Evolutionary conservation across 2,797 vertebrate species (phyloP), one percentile per base, ranked within the genome.

Genomic region (Mormyrops attenuatus): DNA sequence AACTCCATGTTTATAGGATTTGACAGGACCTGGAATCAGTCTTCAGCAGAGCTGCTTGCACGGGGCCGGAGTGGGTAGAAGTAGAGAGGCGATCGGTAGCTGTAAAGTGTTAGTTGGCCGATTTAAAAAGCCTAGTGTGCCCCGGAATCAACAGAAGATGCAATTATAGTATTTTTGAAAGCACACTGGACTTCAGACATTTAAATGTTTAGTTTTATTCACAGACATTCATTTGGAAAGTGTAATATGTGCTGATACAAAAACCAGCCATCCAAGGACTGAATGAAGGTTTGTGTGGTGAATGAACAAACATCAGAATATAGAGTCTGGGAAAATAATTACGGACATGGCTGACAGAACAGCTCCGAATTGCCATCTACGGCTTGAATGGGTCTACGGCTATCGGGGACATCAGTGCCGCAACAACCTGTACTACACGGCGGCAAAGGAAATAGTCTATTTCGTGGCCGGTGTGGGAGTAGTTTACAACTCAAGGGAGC

Each of bases 401-500:
- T 99, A 99, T 96, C 96, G 98, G 93, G 98, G 98, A 92, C 98
- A 99, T 92, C 98, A 99, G 96, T 99, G 98, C 96, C 98, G 98
- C 96, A 99, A 99, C 97, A 99, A 99, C 97, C 98, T 99, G 94
- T 99, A 98, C 95, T 99, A 99, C 96, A 99, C 98, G 38, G 98
- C 98, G 91, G 97, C 98, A 93, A 98, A 98, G 95, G 98, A 99
- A 93, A 98, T 99, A 91, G 98, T 99, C 88, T 99, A 99, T 95
- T 99, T 99, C 90, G 98, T 99, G 90, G 98, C 98, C 90, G 98
- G 98, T 77, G 97, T 98, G 91, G 98, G 98, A 95, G 98, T 99
- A 93, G 98, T 99, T 93, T 99, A 99, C 93, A 99, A 99, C 95
- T 97, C 98, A 90, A 96, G 98, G 90, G 98, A 99, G 92, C 98